Conservation (phyloP, 2,888 invertebrate species). For the Nezara viridula region DNA sequence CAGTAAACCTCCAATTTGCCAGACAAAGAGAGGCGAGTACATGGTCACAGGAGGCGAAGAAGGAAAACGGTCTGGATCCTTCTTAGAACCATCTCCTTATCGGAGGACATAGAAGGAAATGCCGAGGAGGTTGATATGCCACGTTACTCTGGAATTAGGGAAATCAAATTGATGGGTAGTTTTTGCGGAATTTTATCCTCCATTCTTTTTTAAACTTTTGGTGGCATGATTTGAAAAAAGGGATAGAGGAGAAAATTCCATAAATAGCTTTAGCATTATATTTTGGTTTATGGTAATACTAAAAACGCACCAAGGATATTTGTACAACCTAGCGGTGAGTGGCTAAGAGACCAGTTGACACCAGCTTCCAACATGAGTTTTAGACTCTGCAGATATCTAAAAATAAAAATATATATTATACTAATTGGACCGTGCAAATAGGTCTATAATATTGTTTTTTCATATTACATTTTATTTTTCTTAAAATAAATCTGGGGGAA, state of each 20-base stretch:
- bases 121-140: not conserved
- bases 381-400: too few relatives aligned
- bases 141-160: not conserved
- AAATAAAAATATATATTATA: too few relatives aligned
- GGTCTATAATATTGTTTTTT: too few relatives aligned
- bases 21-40: not conserved
- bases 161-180: not conserved
- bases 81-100: not conserved
- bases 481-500: too few relatives aligned
- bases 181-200: not conserved
- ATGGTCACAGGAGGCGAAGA: not conserved
- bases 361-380: too few relatives aligned
- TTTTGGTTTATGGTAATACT: not conserved
- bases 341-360: too few relatives aligned
- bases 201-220: too few relatives aligned
- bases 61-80: constrained; percentile 6
- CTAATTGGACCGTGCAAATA: too few relatives aligned
- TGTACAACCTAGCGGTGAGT: too few relatives aligned
- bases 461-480: too few relatives aligned
- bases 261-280: not conserved
- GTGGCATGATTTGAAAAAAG: not conserved
- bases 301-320: not conserved
- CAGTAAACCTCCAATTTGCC: constrained; percentile 42
- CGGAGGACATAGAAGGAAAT: not conserved
- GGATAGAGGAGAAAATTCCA: not conserved